phyloP scores from a whole-genome alignment of 2,888 invertebrate genomes.

The Tetranychus piercei region DNA sequence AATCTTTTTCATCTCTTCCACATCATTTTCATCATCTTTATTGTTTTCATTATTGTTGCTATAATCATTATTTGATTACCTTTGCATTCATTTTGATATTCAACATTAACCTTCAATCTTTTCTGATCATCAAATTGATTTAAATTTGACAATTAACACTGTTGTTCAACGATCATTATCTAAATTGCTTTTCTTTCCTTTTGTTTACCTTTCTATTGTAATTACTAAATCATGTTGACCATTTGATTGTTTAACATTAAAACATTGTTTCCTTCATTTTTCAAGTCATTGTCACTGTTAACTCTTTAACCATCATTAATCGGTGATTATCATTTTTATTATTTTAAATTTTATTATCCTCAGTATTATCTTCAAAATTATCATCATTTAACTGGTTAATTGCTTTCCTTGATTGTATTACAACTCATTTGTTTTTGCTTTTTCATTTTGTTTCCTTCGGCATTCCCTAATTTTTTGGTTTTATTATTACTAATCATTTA shows the following conservation, averaged over 20 bases:
- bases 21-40: no score
- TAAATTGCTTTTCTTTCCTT: not conserved
- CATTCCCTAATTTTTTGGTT: no score
- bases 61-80: no score
- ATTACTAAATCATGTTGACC: not conserved
- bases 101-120: no score
- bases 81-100: no score
- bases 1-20: no score
- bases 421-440: not conserved
- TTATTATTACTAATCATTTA: no score
- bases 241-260: not conserved
- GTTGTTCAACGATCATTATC: not conserved
- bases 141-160: no score
- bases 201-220: not conserved
- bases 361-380: not conserved
- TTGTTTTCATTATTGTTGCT: no score
- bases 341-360: not conserved
- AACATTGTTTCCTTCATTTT: not conserved
- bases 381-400: not conserved
- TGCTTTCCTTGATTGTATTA: not conserved
- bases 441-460: no score
- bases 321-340: not conserved
- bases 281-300: not conserved
- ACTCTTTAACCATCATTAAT: not conserved
- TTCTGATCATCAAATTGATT: no score